These are phyloP conservation scores for Aphodius granarius DNA, from an alignment of 2,888 invertebrate genomes.

Conservation along the genomic window DNA sequence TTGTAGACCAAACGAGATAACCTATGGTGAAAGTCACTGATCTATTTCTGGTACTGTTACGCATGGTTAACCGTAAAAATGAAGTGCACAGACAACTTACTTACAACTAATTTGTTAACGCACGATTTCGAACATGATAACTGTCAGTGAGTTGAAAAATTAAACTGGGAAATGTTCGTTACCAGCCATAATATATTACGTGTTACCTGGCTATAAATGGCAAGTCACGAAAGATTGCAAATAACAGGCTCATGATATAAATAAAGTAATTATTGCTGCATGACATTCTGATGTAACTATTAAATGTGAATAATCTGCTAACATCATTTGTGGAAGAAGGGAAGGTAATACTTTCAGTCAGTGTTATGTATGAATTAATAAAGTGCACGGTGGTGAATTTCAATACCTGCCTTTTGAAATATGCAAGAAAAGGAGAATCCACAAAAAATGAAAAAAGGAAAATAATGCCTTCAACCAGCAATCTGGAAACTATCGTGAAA, in stretches of 20 bases:
- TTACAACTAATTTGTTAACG: not conserved
- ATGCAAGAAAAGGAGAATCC: too few species aligned
- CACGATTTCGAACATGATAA: not conserved
- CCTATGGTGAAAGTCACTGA: not conserved
- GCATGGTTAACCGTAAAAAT: not conserved
- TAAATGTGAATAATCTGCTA: too few species aligned
- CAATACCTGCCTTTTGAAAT: too few species aligned
- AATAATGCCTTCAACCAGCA: too few species aligned
- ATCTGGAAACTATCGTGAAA: too few species aligned
- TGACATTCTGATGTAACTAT: not conserved
- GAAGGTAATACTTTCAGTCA: too few species aligned
- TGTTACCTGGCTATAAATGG: not conserved
- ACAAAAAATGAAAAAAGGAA: too few species aligned
- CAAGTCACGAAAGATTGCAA: not conserved
- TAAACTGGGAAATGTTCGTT: not conserved
- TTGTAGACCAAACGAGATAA: too few species aligned
- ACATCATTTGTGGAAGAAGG: too few species aligned
- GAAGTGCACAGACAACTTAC: not conserved
- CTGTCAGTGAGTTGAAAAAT: not conserved
- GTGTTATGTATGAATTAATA: too few species aligned
- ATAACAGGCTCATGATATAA: not conserved
- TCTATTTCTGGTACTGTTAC: not conserved
- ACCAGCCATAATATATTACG: not conserved
- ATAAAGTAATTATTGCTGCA: not conserved
- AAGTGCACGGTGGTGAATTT: too few species aligned